Evolutionary conservation across 2,888 invertebrate genomes (phyloP), one percentile per base, ranked within the genome.

Genomic region (Tachina fera): DNA sequence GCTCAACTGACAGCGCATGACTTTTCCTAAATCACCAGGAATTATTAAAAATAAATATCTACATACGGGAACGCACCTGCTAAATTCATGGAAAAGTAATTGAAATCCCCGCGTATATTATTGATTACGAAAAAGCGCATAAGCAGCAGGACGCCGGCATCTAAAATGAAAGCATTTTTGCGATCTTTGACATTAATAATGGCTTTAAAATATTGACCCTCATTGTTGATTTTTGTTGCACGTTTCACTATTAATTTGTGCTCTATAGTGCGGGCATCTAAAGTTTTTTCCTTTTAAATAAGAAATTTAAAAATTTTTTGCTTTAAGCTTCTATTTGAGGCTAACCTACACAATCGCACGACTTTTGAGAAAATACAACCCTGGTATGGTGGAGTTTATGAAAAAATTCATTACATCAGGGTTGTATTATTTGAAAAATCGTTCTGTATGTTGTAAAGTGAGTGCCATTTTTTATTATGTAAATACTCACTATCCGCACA

Each of bases 101-200:
- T 88, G 47, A 89, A 89, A 49, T 78, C 87, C 1, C 92, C 92
- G 1, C 87, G 76, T 51, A 90, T 91, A 45, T 90, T 89, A 63
- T 89, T 88, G 11, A 90, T 85, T 8, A 91, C 87, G 41, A 92
- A 79, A 77, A 91, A 89, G 0, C 92, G 88, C 89, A 91, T 90
- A 0, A 92, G 86, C 16, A 92, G 85, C 88, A 90, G 90, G 3
- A 90, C 88, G 43, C 92, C 92, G 1, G 91, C 92, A 56, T 92
- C 91, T 9, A 91, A 86, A 0, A 92, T 81, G 16, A 92, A 90
- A 1, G 88, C 86, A 43, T 91, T 90, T 75, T 90, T 89, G 0
- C 90, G 88, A 72, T 89, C 90, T 81, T 91, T 91, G 49, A 91
- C 89, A 67, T 92, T 89, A 10, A 92, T 88, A 22, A 83, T 87